Percentiles rank a stretch among this genome's conserved stretches.
Conservation (phyloP, 2,113 vertebrate genomes). For the Dolichallabes microphthalmus region DNA sequence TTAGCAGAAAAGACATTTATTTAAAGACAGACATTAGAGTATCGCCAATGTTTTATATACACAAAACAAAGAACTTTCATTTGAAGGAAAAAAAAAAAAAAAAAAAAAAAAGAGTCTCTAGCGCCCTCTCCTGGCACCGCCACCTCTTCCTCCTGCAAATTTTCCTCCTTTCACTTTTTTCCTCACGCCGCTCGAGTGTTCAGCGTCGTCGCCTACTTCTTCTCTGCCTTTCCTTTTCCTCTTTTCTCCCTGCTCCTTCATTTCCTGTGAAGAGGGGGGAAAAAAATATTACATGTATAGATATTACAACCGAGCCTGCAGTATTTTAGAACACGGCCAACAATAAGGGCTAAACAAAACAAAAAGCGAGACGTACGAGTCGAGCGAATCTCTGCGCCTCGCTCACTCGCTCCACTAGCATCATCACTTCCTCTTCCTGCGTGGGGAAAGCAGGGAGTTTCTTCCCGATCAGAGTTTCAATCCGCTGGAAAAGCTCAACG, state of each 20-base stretch:
- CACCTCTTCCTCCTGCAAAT: constrained; percentile 20
- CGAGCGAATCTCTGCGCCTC: constrained; percentile 93
- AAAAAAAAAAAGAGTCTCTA: not conserved
- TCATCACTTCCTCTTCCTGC: constrained; percentile 97
- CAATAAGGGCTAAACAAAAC: not conserved
- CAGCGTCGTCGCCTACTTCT: constrained; percentile 75
- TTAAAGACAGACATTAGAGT: not conserved
- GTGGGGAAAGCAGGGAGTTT: constrained; percentile 93
- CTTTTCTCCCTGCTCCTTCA: constrained; percentile 89
- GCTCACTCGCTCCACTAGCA: constrained; percentile 90
- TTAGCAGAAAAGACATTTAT: not conserved
- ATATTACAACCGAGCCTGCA: too few relatives aligned
- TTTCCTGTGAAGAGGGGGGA: constrained; percentile 75
- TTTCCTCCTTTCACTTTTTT: constrained; percentile 87
- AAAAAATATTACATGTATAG: not conserved
- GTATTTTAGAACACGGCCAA: not conserved
- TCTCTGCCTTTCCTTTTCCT: constrained; percentile 77
- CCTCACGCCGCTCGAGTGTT: constrained; percentile 85
- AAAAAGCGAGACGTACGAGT: constrained; percentile 72
- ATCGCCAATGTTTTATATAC: constrained; percentile 18
- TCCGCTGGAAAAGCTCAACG: constrained; percentile 96
- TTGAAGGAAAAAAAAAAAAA: too few relatives aligned
- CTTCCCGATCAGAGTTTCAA: constrained; percentile 93
- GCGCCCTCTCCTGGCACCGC: constrained; percentile 57
- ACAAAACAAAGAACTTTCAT: not conserved